These are phyloP conservation scores for Drosophila helvetica DNA, from an alignment of 2,888 invertebrate genomes.

Conservation along the genomic window DNA sequence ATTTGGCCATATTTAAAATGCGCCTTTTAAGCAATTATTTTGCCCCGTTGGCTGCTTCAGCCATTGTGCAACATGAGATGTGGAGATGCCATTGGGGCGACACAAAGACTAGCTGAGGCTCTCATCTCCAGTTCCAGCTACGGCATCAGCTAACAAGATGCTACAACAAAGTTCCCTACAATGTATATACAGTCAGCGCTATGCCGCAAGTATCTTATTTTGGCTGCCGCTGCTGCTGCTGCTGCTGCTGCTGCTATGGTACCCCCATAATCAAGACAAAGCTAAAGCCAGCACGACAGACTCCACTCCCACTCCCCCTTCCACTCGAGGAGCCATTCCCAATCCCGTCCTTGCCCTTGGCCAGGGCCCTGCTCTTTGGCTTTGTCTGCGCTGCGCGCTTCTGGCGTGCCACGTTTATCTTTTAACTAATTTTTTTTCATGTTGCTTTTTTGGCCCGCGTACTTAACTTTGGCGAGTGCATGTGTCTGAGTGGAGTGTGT, in stretches of 20 bases:
- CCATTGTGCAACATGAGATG: slow-evolving; percentile 66
- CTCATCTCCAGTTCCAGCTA: slow-evolving; percentile 9
- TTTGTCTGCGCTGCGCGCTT: slow-evolving; percentile 71
- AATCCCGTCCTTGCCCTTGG: slow-evolving; percentile 2
- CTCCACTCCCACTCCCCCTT: slow-evolving; percentile 4
- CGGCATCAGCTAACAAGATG: slow-evolving; percentile 35
- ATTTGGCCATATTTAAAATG: slow-evolving; percentile 73
- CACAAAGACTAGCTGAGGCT: slow-evolving; percentile 1
- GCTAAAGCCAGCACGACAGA: slow-evolving; percentile 64
- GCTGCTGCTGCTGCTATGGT: slow-evolving; percentile 34
- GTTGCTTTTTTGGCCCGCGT: slow-evolving; percentile 59
- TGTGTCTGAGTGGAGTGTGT: slow-evolving; percentile 41
- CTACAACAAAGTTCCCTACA: slow-evolving; percentile 55
- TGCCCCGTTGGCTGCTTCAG: slow-evolving; percentile 35
- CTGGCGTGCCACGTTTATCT: slow-evolving; percentile 78
- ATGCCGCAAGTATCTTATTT: slow-evolving; percentile 72
- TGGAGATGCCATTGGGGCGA: not conserved
- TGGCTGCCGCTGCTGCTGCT: slow-evolving; percentile 34
- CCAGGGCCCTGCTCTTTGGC: slow-evolving; percentile 39
- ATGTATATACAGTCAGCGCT: slow-evolving; percentile 34
- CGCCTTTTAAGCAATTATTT: slow-evolving; percentile 73
- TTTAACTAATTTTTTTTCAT: slow-evolving; percentile 78
- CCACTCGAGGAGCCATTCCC: not conserved
- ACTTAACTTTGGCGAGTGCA: slow-evolving; percentile 62
- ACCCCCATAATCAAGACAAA: slow-evolving; percentile 78